A percentile compares a stretch with the other conserved stretches of the same genome.
Evolutionary conservation across 2,888 invertebrate genomes (phyloP).

Genomic region (Callimorpha dominula): DNA sequence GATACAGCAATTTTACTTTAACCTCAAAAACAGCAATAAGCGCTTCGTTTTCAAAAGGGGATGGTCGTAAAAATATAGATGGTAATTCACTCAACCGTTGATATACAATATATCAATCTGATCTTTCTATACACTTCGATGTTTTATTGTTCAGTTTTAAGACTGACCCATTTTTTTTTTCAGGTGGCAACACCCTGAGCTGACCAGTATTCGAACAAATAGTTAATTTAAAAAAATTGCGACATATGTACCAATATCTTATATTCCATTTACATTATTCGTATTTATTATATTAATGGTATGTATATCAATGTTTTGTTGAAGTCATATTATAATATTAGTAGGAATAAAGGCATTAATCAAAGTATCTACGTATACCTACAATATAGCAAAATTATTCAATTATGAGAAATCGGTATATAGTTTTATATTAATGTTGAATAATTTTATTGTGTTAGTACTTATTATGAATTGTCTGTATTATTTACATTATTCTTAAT

Average conservation of each 20-base stretch:
- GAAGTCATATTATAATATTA: not conserved
- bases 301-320: not conserved
- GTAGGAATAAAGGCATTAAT: not conserved
- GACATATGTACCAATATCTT: constrained; percentile 50
- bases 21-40: too few species aligned
- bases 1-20: too few species aligned
- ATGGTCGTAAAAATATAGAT: too few species aligned
- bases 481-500: constrained; percentile 4
- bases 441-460: constrained; percentile 20
- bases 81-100: too few species aligned
- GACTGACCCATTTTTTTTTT: constrained; percentile 32
- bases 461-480: constrained; percentile 1
- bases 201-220: constrained; percentile 47
- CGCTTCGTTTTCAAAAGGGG: too few species aligned
- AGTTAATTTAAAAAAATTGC: constrained; percentile 39
- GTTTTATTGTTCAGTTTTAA: not conserved
- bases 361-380: not conserved
- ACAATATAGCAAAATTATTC: constrained; percentile 1
- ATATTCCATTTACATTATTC: constrained; percentile 50
- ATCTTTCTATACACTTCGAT: too few species aligned
- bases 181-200: constrained; percentile 73
- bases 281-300: constrained; percentile 43
- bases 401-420: not conserved
- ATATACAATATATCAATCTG: too few species aligned
- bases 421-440: constrained; percentile 8